Base-by-base conservation (phyloP, 2,797 vertebrate genomes). In the Sitta carolinensis region DNA sequence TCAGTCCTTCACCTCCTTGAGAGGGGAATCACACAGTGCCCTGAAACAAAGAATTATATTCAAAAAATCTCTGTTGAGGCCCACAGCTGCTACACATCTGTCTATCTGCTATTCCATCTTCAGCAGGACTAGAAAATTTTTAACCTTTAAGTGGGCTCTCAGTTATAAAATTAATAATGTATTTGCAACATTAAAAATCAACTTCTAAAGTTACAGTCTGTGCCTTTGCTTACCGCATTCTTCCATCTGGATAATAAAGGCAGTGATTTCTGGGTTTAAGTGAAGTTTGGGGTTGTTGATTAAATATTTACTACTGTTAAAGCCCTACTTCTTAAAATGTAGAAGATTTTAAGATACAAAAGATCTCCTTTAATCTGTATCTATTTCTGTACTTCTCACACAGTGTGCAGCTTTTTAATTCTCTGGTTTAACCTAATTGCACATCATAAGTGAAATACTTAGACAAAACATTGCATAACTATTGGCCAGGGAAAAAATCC, bases 301-400 rank as follows among this genome's bases (percentile, higher is more conserved):
- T 89, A 89, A 89, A 92, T 91, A 87, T 91, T 91, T 92, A 91
- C 75, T 77, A 63, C 38, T 51, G 15, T 11, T 83, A 70, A 95
- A 92, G 57, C 42, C 13, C 16, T 54, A 32, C 19, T 89, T 73
- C 74, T 76, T 90, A 67, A 89, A 89, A 90, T 19, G 19, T 29
- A 47, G 50, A 73, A n/a, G 45, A 80, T 74, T 83, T 85, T 83
- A 91, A 89, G 50, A 83, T 38, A 94, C 68, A 92, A 85, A 93
- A 87, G 25, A 85, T 40, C 34, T 81, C 80, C 58, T 87, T 80
- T 87, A 91, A 94, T 83, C 51, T 36, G 58, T 62, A 85, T 77
- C 58, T 94, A 85, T 96, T 94, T 85, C 66, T 85, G 79, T 68
- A 72, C 40, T 61, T 42, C 72, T 93, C 43, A 80, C 48, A 59